Percentiles rank a stretch among this genome's conserved stretches.
phyloP scores from a whole-genome alignment of 2,113 vertebrate species.

The Trematomus loennbergii region DNA sequence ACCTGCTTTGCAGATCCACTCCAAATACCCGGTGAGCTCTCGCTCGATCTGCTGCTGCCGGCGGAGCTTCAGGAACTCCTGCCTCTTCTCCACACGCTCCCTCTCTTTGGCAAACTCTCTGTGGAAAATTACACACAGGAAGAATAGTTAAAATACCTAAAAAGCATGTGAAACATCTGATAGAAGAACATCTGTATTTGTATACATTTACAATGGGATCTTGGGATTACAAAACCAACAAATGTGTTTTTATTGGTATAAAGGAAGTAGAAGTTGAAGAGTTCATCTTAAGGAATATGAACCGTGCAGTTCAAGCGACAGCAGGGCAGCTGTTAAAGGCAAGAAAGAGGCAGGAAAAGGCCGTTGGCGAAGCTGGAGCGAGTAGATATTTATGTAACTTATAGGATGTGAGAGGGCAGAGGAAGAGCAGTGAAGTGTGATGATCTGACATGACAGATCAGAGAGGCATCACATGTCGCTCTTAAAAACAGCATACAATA shows the following conservation, averaged over 20 bases:
- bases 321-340: conserved; percentile 20
- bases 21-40: conserved; percentile 85
- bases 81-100: conserved; percentile 95
- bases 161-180: too few relatives aligned
- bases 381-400: not conserved
- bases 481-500: not conserved
- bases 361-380: conserved; percentile 14
- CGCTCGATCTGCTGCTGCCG: conserved; percentile 90
- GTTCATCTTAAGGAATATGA: conserved; percentile 3
- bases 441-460: not conserved
- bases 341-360: not conserved
- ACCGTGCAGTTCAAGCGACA: conserved; percentile 9
- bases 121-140: conserved; percentile 14
- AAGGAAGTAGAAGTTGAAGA: not conserved
- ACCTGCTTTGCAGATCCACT: conserved; percentile 88
- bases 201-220: not conserved
- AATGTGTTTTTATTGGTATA: not conserved
- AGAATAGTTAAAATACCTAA: not conserved
- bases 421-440: not conserved
- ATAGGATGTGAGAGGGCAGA: not conserved
- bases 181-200: too few relatives aligned
- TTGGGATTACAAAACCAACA: not conserved
- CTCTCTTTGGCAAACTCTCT: conserved; percentile 94
- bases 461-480: not conserved
- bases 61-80: conserved; percentile 96